phyloP scores from a whole-genome alignment of 35 echinoderm and acorn worm species.

The Lytechinus pictus region DNA sequence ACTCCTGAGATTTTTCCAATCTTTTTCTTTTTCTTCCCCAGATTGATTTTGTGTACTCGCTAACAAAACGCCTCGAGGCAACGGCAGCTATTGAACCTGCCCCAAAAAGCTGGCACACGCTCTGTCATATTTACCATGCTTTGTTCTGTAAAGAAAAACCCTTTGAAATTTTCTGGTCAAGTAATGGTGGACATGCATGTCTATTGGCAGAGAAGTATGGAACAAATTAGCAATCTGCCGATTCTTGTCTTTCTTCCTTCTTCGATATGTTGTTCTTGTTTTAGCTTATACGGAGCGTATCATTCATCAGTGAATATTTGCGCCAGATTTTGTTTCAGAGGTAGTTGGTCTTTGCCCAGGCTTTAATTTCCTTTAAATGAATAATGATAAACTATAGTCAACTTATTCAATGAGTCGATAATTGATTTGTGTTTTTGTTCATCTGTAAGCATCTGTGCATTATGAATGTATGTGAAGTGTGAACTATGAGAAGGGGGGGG shows the following conservation, averaged over 20 bases:
- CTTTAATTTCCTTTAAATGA: too few relatives aligned
- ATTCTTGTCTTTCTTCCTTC: not conserved
- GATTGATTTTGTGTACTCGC: not conserved
- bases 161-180: not conserved
- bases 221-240: too few relatives aligned
- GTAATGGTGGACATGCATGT: not conserved
- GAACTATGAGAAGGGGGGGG: too few relatives aligned
- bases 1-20: not conserved
- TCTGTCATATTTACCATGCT: not conserved
- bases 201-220: too few relatives aligned
- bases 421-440: too few relatives aligned
- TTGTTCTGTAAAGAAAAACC: not conserved
- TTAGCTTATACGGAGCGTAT: not conserved
- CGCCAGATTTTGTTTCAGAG: too few relatives aligned
- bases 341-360: too few relatives aligned
- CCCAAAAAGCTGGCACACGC: not conserved
- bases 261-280: not conserved
- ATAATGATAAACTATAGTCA: too few relatives aligned
- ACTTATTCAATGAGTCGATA: too few relatives aligned
- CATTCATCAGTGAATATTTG: not conserved
- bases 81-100: not conserved
- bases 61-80: conserved; percentile 1
- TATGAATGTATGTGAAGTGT: too few relatives aligned
- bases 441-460: too few relatives aligned
- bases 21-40: not conserved